Evolutionary conservation across 2,888 invertebrate genomes (phyloP).

Genomic region (Limnephilus lunatus): DNA sequence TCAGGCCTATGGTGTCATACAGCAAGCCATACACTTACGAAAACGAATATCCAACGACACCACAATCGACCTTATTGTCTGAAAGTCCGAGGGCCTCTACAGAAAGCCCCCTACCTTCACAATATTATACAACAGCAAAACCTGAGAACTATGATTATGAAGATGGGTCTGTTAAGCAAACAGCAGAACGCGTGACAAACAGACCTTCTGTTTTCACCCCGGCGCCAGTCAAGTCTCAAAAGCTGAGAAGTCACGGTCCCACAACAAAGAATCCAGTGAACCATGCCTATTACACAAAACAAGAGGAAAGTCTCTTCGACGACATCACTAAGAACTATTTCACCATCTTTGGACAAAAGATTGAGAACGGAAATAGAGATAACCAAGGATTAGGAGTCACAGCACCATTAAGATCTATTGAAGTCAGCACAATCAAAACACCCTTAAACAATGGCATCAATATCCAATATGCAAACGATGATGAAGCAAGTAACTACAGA

Average conservation of each 20-base stretch:
- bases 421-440: constrained; percentile 73
- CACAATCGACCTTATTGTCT: constrained; percentile 71
- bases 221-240: constrained; percentile 68
- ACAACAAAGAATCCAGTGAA: constrained; percentile 78
- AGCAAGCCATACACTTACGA: constrained; percentile 75
- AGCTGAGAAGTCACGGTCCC: constrained; percentile 63
- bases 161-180: constrained; percentile 70
- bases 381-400: constrained; percentile 75
- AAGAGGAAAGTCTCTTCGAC: constrained; percentile 82
- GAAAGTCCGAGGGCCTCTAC: constrained; percentile 76
- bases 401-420: constrained; percentile 68
- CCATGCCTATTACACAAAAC: constrained; percentile 83
- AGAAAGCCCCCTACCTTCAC: constrained; percentile 75
- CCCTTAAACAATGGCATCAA: constrained; percentile 77
- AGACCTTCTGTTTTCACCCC: constrained; percentile 69
- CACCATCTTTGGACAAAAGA: constrained; percentile 84
- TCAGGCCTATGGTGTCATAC: constrained; percentile 81
- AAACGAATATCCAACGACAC: constrained; percentile 74
- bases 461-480: constrained; percentile 76
- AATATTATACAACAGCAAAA: constrained; percentile 76
- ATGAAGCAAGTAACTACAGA: constrained; percentile 72
- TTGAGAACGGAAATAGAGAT: constrained; percentile 76
- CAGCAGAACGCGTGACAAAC: constrained; percentile 66
- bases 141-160: constrained; percentile 76
- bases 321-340: constrained; percentile 87